These are phyloP conservation scores for Himalopsyche phryganea DNA, from an alignment of 1,140 invertebrate species.

Conservation along the genomic window DNA sequence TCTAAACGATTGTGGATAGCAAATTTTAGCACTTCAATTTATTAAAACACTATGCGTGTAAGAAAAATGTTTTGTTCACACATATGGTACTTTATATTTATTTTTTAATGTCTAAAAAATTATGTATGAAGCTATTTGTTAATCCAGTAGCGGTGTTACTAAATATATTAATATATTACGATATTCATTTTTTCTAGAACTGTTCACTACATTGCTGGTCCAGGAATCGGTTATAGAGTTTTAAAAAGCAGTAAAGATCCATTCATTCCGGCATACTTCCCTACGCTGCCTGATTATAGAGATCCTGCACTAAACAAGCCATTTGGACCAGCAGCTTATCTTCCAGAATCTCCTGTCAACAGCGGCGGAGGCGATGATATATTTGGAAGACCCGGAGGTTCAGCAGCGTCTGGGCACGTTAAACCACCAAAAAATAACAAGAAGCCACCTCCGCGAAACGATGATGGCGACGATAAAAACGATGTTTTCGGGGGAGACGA, in stretches of 20 bases:
- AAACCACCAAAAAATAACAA: slow-evolving; percentile 40
- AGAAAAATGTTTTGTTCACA: no score
- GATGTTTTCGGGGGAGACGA: slow-evolving; percentile 33
- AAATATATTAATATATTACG: no score
- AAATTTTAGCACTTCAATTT: no score
- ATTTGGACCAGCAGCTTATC: slow-evolving; percentile 37
- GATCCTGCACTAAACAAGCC: slow-evolving; percentile 49
- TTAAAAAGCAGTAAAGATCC: slow-evolving; percentile 60
- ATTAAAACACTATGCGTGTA: no score
- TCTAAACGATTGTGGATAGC: slow-evolving; percentile 9
- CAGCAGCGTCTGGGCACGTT: slow-evolving; percentile 52
- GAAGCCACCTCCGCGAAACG: slow-evolving; percentile 36
- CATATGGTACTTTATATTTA: no score
- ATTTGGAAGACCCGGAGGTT: slow-evolving; percentile 49
- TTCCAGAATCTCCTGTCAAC: slow-evolving; percentile 2
- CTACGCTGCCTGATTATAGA: slow-evolving; percentile 46
- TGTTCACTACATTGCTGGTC: slow-evolving; percentile 70
- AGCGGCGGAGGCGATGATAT: slow-evolving; percentile 30
- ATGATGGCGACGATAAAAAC: slow-evolving; percentile 29
- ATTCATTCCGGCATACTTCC: slow-evolving; percentile 50
- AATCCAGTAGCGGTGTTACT: no score
- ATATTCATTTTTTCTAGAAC: slow-evolving; percentile 54
- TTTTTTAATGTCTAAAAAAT: no score
- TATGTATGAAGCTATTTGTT: no score
- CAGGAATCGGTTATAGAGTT: slow-evolving; percentile 69